Conservation (phyloP, 2,888 invertebrate species). For the Rotaria sp. region DNA sequence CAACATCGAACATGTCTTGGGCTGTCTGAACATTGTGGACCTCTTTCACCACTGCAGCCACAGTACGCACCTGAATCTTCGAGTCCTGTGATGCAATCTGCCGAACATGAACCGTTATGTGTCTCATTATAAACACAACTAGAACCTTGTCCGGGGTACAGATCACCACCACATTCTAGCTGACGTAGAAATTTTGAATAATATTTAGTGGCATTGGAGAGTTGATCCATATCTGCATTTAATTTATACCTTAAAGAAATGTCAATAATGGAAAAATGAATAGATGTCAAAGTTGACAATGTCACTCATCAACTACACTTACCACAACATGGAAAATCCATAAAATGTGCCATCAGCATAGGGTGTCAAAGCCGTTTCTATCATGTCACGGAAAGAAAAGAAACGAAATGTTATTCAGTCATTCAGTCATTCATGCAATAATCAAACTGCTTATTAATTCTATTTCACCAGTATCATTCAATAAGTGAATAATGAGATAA, state of each 20-base stretch:
- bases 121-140: background rate
- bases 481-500: too few relatives aligned
- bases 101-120: background rate
- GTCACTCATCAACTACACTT: too few relatives aligned
- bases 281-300: background rate
- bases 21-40: background rate
- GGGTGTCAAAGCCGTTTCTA: background rate
- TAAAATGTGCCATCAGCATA: background rate
- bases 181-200: background rate
- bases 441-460: too few relatives aligned
- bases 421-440: too few relatives aligned
- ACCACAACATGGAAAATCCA: background rate
- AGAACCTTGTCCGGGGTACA: background rate
- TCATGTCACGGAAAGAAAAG: too few relatives aligned
- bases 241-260: background rate
- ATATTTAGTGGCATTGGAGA: background rate
- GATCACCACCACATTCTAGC: background rate
- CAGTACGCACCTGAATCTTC: slow-evolving; percentile 4
- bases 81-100: background rate
- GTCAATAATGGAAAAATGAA: background rate
- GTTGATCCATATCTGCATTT: background rate
- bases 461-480: too few relatives aligned
- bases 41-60: background rate
- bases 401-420: too few relatives aligned
- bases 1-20: background rate